phyloP scores from a whole-genome alignment of 2,888 invertebrate species.

The Leucoma salicis region DNA sequence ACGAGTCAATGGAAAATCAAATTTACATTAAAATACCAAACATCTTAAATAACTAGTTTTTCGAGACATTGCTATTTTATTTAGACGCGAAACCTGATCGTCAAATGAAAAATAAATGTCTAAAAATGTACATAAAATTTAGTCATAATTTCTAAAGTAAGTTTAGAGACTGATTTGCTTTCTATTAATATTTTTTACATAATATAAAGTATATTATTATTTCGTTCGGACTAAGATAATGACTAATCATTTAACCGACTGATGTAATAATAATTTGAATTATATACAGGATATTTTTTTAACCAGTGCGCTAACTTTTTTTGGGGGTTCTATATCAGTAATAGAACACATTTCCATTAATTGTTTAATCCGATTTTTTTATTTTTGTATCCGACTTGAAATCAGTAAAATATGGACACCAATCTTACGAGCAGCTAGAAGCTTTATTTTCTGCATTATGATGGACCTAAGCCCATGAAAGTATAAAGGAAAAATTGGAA shows the following conservation, averaged over 20 bases:
- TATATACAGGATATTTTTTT: too few species aligned
- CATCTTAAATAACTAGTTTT: neutral
- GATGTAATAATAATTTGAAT: conserved; percentile 54
- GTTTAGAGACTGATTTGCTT: conserved; percentile 79
- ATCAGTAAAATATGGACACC: too few species aligned
- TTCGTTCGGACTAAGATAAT: conserved; percentile 47
- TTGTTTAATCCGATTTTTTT: too few species aligned
- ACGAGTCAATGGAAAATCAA: neutral
- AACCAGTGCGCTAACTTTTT: too few species aligned
- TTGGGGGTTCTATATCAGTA: too few species aligned
- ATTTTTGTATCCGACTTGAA: too few species aligned
- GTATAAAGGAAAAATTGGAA: too few species aligned
- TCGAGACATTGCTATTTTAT: neutral
- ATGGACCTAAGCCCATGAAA: too few species aligned
- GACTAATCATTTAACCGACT: conserved; percentile 60
- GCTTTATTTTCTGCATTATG: too few species aligned
- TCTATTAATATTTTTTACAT: conserved; percentile 48
- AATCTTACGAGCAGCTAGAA: too few species aligned
- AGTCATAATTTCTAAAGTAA: conserved; percentile 65
- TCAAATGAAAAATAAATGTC: conserved; percentile 30
- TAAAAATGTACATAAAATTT: conserved; percentile 63
- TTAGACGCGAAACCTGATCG: conserved; percentile 37
- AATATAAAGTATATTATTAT: conserved; percentile 35
- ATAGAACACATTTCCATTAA: too few species aligned
- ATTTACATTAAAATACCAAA: neutral